phyloP scores from a whole-genome alignment of 1,140 invertebrate species.

The Lordiphosa collinella region DNA sequence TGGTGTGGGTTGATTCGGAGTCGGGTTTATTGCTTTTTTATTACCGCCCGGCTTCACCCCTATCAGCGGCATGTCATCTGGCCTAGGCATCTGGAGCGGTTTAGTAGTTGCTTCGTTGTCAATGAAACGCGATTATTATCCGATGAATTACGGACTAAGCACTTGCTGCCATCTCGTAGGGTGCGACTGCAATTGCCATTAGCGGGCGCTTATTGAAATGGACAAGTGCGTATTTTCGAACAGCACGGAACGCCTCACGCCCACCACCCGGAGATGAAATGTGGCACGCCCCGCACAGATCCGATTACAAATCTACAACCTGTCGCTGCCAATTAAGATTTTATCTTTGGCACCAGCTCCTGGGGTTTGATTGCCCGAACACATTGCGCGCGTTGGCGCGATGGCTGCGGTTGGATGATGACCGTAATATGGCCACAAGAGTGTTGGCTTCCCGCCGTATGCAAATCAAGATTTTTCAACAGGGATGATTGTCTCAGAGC shows the following conservation, averaged over 20 bases:
- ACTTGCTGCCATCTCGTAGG: background rate
- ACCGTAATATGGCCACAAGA: slow-evolving; percentile 25
- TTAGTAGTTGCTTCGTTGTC: background rate
- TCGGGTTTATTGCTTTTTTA: slow-evolving; percentile 26
- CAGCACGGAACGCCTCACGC: background rate
- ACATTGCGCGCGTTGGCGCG: slow-evolving; percentile 6
- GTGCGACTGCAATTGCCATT: slow-evolving; percentile 13
- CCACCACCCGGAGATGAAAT: slow-evolving; percentile 2
- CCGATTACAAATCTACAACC: slow-evolving; percentile 6
- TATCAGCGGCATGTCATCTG: background rate
- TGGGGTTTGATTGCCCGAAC: slow-evolving; percentile 16
- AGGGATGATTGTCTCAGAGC: slow-evolving; percentile 3
- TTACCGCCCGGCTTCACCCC: slow-evolving; percentile 11
- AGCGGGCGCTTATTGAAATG: slow-evolving; percentile 37
- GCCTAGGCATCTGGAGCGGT: slow-evolving; percentile 2
- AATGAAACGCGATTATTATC: slow-evolving; percentile 12
- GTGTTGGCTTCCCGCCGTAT: slow-evolving; percentile 11
- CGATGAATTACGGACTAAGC: slow-evolving; percentile 8
- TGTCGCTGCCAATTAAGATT: slow-evolving; percentile 30
- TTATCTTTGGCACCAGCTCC: slow-evolving; percentile 13
- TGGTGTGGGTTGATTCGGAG: slow-evolving; percentile 1
- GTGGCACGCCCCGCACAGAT: slow-evolving; percentile 2
- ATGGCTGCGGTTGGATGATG: slow-evolving; percentile 26
- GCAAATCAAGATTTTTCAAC: slow-evolving; percentile 11
- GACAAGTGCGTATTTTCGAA: slow-evolving; percentile 26